Evolutionary conservation across 2,797 vertebrate genomes (phyloP), one percentile per base, ranked within the genome.

Genomic region (Apogon hyalosoma): DNA sequence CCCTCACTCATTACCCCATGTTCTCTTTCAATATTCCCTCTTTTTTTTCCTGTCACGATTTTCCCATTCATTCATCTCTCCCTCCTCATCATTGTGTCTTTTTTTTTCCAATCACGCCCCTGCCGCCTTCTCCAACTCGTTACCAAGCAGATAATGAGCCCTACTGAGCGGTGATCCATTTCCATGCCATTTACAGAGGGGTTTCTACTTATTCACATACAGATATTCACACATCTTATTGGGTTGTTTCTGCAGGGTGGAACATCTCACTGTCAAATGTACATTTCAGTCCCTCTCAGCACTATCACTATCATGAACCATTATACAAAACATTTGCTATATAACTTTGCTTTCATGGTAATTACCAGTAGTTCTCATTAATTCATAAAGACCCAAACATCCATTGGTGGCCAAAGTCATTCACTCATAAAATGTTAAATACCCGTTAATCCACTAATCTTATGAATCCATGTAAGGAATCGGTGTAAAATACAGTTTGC

Each of bases 61-160:
- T 57, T 59, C 51, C 48, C 48, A 40, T 21, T 46, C 38, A 48
- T 33, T 65, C 28, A 42, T 60, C 56, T 66, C 3, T 41, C 11
- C 12, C 36, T 55, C 28, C 36, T 66, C 60, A 28, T 69, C 24
- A 39, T 46, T 39, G 7, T 50, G 7, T 60, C 55, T n/a, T 61
- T 43, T 41, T 19, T 52, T 18, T 56, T 55, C 13, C 1, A 9
- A 31, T 53, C 36, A 15, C 4, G 24, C 50, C 41, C 21, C 14
- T 4, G 11, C 43, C 28, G 21, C n/a, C 15, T 9, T 12, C 64
- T 59, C 53, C 16, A 45, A 65, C 41, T 55, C 24, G 49, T 63
- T 40, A 45, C 31, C 1, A 1, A 50, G 18, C 36, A 54, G 43
- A 66, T 79, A 86, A 82, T 72, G 65, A 84, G 69, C 55, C 46